Evolutionary conservation across 1,140 invertebrate genomes (phyloP).

Genomic region (Oryzaephilus surinamensis): DNA sequence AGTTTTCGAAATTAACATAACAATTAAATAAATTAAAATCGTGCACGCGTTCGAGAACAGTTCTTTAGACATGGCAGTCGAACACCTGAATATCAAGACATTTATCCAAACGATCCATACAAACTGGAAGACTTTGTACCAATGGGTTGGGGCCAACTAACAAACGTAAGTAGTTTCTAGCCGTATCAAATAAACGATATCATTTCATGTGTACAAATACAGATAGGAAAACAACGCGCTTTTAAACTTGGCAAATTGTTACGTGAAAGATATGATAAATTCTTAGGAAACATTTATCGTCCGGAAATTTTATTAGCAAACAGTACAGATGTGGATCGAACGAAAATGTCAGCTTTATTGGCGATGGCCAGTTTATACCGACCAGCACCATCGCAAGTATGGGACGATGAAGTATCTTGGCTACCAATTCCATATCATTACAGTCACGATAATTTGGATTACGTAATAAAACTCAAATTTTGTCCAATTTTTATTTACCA

Average conservation of each 20-base stretch:
- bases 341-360: conserved; percentile 47
- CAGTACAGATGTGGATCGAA: conserved; percentile 42
- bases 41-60: too few species aligned
- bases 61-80: conserved; percentile 28
- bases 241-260: conserved; percentile 52
- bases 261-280: conserved; percentile 47
- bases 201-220: conserved; percentile 1
- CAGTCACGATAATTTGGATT: conserved; percentile 34
- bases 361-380: conserved; percentile 43
- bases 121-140: conserved; percentile 21
- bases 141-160: conserved; percentile 27
- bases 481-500: not conserved
- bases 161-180: conserved; percentile 21
- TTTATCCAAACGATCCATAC: conserved; percentile 26
- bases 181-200: not conserved
- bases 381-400: conserved; percentile 36
- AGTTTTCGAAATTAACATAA: too few species aligned
- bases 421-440: conserved; percentile 46
- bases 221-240: conserved; percentile 39
- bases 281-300: conserved; percentile 48
- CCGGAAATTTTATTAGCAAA: conserved; percentile 33
- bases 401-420: conserved; percentile 37
- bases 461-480: conserved; percentile 30
- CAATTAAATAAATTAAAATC: too few species aligned
- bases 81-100: conserved; percentile 26